Conservation (phyloP, 2,888 invertebrate genomes). For the Phrixothrix hirtus region DNA sequence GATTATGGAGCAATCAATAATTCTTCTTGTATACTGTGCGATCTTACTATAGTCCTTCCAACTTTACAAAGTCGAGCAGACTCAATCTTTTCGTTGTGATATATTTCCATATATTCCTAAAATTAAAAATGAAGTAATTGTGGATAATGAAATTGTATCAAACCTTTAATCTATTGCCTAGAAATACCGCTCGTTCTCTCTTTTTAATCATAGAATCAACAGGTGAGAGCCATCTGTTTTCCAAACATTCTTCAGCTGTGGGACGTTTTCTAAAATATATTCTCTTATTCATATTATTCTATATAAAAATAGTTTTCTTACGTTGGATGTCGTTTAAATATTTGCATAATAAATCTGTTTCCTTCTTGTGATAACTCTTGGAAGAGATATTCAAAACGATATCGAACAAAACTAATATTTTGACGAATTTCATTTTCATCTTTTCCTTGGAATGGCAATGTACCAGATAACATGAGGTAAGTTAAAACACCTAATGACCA, state of each 20-base stretch:
- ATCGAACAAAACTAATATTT: conserved; percentile 90
- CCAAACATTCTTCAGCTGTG: conserved; percentile 90
- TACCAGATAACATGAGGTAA: conserved; percentile 91
- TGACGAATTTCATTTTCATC: conserved; percentile 84
- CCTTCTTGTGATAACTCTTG: conserved; percentile 94
- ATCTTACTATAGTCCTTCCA: conserved; percentile 64
- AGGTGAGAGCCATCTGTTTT: conserved; percentile 93
- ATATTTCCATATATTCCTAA: conserved; percentile 78
- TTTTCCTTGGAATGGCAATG: conserved; percentile 85
- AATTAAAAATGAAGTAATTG: conserved; percentile 19
- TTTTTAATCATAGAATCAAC: conserved; percentile 93
- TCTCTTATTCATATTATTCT: no score
- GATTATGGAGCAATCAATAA: conserved; percentile 61
- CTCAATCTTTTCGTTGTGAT: conserved; percentile 71
- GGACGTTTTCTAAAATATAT: conserved; percentile 97
- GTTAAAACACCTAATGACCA: conserved; percentile 94
- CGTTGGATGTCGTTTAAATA: conserved; percentile 93
- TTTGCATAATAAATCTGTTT: conserved; percentile 90
- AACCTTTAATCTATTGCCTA: conserved; percentile 81
- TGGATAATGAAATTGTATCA: conserved; percentile 12
- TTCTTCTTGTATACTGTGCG: conserved; percentile 86
- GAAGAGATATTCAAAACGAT: conserved; percentile 91
- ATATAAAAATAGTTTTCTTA: no score
- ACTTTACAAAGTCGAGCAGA: conserved; percentile 65
- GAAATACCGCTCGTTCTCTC: conserved; percentile 84